Conservation (phyloP, 2,113 vertebrate species). For the Vidua chalybeata region DNA sequence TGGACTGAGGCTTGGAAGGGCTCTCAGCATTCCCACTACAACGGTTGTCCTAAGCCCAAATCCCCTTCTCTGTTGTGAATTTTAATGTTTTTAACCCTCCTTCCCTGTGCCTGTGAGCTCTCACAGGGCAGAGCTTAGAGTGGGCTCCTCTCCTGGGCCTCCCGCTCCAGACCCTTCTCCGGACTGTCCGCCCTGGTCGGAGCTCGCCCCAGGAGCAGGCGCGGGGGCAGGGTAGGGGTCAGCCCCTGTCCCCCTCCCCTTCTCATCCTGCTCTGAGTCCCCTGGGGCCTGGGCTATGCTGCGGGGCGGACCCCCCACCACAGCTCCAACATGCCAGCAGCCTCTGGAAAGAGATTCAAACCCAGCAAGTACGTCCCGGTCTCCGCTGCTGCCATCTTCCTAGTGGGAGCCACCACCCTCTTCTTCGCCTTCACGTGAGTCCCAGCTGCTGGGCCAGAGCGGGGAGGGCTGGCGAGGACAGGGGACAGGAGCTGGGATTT, state of each 20-base stretch:
- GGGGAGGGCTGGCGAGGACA: not conserved
- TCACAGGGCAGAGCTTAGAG: not conserved
- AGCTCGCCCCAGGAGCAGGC: not conserved
- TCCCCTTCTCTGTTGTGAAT: not conserved
- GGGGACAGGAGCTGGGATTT: not conserved
- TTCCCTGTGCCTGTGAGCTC: fast-evolving
- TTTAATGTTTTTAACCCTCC: slow-evolving; percentile 1
- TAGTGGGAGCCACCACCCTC: slow-evolving; percentile 93
- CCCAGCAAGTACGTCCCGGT: slow-evolving; percentile 97
- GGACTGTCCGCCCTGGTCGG: fast-evolving
- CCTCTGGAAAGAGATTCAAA: slow-evolving; percentile 87
- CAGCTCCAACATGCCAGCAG: slow-evolving; percentile 84
- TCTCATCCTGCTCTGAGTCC: slow-evolving; percentile 69
- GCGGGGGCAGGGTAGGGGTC: not conserved
- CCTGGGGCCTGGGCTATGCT: slow-evolving; percentile 82
- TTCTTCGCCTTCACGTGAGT: slow-evolving; percentile 99
- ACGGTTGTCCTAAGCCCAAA: not conserved
- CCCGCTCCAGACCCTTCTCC: not conserved
- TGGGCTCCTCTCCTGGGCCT: not conserved
- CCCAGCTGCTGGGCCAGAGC: not conserved
- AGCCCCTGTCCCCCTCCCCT: slow-evolving; percentile 4
- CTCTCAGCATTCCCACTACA: not conserved
- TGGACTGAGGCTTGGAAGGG: not conserved
- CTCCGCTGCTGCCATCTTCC: slow-evolving; percentile 91
- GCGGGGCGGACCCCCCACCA: slow-evolving; percentile 75